Evolutionary conservation across 2,797 vertebrate genomes (phyloP).

Genomic region (Loris lydekkerianus): DNA sequence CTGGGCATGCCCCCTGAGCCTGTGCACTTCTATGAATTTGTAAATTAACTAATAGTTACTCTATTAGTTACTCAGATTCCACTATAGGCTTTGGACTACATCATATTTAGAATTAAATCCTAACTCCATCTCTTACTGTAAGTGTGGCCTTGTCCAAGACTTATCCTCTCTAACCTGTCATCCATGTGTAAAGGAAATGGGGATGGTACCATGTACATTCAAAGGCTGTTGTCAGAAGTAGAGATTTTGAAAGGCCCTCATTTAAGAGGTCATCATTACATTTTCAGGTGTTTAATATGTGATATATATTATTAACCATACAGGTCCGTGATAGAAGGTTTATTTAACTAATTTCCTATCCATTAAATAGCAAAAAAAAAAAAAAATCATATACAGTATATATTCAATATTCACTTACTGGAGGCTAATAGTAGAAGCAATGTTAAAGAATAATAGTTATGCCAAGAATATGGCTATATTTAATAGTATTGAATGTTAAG

Average conservation of each 20-base stretch:
- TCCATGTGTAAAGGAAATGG: neutral
- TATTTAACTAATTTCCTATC: neutral
- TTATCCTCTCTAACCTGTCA: neutral
- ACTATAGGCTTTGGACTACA: neutral
- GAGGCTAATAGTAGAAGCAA: neutral
- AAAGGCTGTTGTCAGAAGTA: neutral
- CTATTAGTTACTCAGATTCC: no score
- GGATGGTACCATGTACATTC: neutral
- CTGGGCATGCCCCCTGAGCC: fast-evolving
- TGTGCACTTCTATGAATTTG: neutral
- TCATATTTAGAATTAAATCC: neutral
- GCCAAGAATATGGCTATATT: neutral
- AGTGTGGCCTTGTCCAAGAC: neutral
- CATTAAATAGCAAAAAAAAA: neutral
- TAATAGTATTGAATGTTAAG: neutral
- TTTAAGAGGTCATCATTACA: neutral
- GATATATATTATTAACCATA: neutral
- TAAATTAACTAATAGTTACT: neutral
- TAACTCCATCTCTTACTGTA: neutral
- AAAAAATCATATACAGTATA: neutral
- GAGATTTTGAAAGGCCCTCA: neutral
- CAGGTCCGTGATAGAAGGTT: neutral
- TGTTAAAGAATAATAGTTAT: neutral
- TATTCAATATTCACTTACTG: neutral
- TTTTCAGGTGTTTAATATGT: neutral